Conservation (phyloP, 2,888 invertebrate species). For the Globia sparganii region DNA sequence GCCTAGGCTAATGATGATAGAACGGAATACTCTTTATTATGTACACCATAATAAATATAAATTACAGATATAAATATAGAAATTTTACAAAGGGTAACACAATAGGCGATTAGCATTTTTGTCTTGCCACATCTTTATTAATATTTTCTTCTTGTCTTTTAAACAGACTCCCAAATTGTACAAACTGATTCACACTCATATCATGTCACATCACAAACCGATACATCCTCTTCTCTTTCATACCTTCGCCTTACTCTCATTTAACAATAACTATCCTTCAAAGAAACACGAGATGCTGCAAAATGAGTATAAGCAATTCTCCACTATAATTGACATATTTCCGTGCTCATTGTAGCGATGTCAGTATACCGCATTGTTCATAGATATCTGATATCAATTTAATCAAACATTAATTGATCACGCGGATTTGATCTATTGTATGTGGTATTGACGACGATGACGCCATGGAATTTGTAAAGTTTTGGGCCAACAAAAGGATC, state of each 20-base stretch:
- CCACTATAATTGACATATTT: not conserved
- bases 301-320: conserved; percentile 2
- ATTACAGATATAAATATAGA: too few species aligned
- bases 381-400: not conserved
- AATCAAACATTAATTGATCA: not conserved
- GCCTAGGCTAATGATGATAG: too few species aligned
- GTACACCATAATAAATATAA: too few species aligned
- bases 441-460: not conserved
- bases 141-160: not conserved
- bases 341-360: not conserved
- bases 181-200: not conserved
- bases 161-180: not conserved
- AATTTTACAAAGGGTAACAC: too few species aligned
- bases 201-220: not conserved
- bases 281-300: not conserved
- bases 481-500: not conserved
- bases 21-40: too few species aligned
- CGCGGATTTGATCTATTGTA: not conserved
- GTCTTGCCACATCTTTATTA: not conserved
- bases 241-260: not conserved
- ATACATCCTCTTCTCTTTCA: too few species aligned
- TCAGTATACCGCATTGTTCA: not conserved
- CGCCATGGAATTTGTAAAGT: not conserved
- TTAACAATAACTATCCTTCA: not conserved
- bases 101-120: not conserved